These are phyloP conservation scores for Altica lythri DNA, from an alignment of 2,888 invertebrate genomes.

Conservation along the genomic window DNA sequence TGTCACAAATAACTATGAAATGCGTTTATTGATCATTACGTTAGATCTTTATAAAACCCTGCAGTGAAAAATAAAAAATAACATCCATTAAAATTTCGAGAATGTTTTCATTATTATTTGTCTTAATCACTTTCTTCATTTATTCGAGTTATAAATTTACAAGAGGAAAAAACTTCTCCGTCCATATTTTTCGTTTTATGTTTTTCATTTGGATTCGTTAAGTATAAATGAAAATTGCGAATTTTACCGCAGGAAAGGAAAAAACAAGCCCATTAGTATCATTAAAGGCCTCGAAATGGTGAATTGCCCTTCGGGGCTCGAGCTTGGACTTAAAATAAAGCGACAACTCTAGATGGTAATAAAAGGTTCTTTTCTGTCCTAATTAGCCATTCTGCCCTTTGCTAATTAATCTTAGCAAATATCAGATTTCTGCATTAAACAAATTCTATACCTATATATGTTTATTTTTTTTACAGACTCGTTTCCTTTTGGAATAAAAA, in stretches of 20 bases:
- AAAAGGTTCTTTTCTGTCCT: constrained; percentile 11
- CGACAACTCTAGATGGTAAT: constrained; percentile 12
- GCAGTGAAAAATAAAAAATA: background rate
- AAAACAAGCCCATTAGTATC: constrained; percentile 36
- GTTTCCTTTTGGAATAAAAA: too few relatives aligned
- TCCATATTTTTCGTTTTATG: constrained; percentile 12
- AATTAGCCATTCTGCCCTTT: background rate
- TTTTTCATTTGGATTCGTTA: constrained; percentile 29
- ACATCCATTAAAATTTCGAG: constrained; percentile 23
- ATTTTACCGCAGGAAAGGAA: constrained; percentile 31
- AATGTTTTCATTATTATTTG: constrained; percentile 33
- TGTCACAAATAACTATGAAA: too few relatives aligned
- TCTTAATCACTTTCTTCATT: constrained; percentile 34
- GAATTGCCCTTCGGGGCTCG: constrained; percentile 13
- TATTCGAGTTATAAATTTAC: constrained; percentile 33
- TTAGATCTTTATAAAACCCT: too few relatives aligned
- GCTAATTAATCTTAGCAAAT: background rate
- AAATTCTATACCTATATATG: constrained; percentile 9
- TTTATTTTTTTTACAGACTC: background rate
- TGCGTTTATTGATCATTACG: too few relatives aligned
- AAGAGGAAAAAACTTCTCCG: constrained; percentile 19
- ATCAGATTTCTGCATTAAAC: background rate
- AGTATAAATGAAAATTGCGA: constrained; percentile 35
- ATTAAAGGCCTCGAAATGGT: constrained; percentile 27
- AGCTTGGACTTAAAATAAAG: constrained; percentile 13